Base-by-base conservation (phyloP, 2,797 vertebrate species). In the Syngnathus rostellatus region DNA sequence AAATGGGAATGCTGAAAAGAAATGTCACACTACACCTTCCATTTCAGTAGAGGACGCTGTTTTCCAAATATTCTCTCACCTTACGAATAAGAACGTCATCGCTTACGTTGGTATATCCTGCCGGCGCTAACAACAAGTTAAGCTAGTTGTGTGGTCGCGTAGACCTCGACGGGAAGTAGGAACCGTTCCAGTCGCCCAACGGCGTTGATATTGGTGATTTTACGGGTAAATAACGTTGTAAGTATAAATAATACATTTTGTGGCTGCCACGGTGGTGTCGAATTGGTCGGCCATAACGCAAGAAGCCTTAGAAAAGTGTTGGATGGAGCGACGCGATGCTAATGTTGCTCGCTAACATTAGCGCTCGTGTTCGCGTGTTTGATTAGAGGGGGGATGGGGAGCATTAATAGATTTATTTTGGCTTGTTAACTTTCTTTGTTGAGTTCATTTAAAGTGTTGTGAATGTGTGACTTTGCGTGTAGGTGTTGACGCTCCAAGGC, bases 11-110 rank as follows among this genome's bases (percentile, higher is more conserved):
- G 21, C 8, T 3, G n/a, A 9, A 2, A 25, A 14, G n/a, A 54
- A 54, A 54, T 10, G 21, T 59, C 1, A 23, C 17, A 41, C 14
- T 7, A 7, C 19, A 59, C 40, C 2, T 48, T 62, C 62, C 51
- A 0, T 12, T 41, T 1, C 81, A 73, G 19, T 31, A 79, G 81
- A 40, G 37, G 74, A 71, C 67, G 59, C 6, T 55, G 14, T 51
- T 0, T 17, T 19, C 25, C 1, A 4, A 11, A 21, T 0, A 6
- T 38, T 17, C 10, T 23, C 12, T 43, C 11, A 23, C 19, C 1
- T 6, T 23, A 16, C 31, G 62, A 72, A 72, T 66, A 68, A 78
- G 64, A 76, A 63, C 16, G 23, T 1, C 0, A 12, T 6, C 50
- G 63, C 68, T 14, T 63, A 37, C 10, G 70, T 64, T 54, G 68